Evolutionary conservation across 2,888 invertebrate species (phyloP).

Genomic region (Philereme vetulata): DNA sequence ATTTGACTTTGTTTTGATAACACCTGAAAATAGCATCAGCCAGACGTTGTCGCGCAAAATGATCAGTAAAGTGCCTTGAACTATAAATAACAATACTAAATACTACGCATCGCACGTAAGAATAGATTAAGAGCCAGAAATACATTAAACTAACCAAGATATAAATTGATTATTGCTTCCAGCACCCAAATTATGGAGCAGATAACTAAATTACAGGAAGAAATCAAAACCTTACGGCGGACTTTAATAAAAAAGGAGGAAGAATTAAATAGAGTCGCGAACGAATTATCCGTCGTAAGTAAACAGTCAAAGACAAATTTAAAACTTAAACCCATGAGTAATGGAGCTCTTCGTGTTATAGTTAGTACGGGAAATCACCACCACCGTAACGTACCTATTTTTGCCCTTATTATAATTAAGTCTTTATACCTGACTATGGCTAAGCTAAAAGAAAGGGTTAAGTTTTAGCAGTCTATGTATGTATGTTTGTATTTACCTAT

Average conservation of each 20-base stretch:
- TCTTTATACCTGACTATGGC: too few species aligned
- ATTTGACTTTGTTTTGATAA: too few species aligned
- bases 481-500: not conserved
- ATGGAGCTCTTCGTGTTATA: not conserved
- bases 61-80: too few species aligned
- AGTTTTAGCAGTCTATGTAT: not conserved
- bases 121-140: too few species aligned
- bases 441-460: not conserved
- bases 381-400: not conserved
- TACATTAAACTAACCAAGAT: too few species aligned
- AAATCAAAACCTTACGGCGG: conserved; percentile 76
- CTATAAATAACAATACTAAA: too few species aligned
- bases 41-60: too few species aligned
- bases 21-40: too few species aligned
- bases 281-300: conserved; percentile 57
- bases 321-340: not conserved
- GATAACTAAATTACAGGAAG: conserved; percentile 58
- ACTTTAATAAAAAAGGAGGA: conserved; percentile 76
- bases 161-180: too few species aligned
- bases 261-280: conserved; percentile 69
- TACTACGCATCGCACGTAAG: too few species aligned
- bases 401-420: not conserved
- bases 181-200: conserved; percentile 9
- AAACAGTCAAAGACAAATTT: not conserved
- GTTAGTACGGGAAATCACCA: not conserved